Conservation (phyloP, 1,140 invertebrate genomes). For the Solen grandis region DNA sequence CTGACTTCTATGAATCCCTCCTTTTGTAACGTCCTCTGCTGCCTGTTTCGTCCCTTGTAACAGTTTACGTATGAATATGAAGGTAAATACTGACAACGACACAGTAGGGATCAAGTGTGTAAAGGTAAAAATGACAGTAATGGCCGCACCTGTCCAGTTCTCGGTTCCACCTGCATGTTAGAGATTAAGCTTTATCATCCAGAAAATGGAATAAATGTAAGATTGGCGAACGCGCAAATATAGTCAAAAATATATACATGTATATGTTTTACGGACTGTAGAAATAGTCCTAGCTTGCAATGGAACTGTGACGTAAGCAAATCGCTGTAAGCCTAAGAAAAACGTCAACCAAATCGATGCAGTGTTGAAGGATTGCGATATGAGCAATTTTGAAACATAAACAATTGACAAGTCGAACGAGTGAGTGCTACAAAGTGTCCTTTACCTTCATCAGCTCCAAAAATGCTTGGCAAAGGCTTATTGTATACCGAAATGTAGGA, state of each 20-base stretch:
- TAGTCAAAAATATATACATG: neutral
- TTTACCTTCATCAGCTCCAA: neutral
- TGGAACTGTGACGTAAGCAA: slow-evolving; percentile 21
- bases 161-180: slow-evolving; percentile 9
- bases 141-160: neutral
- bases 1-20: no score
- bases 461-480: neutral
- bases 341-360: slow-evolving; percentile 37
- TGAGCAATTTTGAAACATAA: slow-evolving; percentile 45
- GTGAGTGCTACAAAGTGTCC: neutral
- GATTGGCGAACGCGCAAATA: neutral
- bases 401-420: neutral
- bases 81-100: neutral
- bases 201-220: slow-evolving; percentile 26
- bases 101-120: slow-evolving; percentile 16
- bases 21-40: no score
- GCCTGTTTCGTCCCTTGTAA: no score
- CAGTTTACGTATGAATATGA: slow-evolving; percentile 20
- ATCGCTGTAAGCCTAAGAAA: slow-evolving; percentile 36
- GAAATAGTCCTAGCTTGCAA: neutral
- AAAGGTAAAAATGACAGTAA: slow-evolving; percentile 8
- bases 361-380: slow-evolving; percentile 36
- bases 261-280: neutral
- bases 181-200: slow-evolving; percentile 1
- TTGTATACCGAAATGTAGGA: slow-evolving; percentile 38